Evolutionary conservation across 92 coral and sea anemone genomes (phyloP).

Genomic region (Phenganax subtilis): DNA sequence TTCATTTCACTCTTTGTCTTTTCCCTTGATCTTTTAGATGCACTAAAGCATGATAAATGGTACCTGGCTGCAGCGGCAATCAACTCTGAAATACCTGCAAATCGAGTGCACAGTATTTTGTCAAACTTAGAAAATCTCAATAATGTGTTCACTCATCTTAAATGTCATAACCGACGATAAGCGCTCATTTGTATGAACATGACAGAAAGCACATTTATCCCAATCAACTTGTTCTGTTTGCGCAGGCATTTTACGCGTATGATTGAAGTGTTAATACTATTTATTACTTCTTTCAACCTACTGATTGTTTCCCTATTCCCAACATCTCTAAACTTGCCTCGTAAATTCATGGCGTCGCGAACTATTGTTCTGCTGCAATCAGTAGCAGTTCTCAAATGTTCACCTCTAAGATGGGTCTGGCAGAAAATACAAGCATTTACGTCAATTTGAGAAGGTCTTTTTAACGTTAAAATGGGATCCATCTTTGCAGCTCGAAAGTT

Average conservation of each 20-base stretch:
- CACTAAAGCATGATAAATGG: conserved; percentile 43
- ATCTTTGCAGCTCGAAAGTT: conserved; percentile 13
- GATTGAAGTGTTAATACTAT: too few species aligned
- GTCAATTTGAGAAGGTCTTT: not conserved
- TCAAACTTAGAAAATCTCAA: conserved; percentile 44
- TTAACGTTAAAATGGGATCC: conserved; percentile 2
- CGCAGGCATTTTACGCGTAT: not conserved
- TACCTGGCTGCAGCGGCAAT: conserved; percentile 50
- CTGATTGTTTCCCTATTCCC: not conserved
- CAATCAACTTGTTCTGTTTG: not conserved
- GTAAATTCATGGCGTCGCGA: not conserved
- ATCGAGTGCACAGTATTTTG: conserved; percentile 37
- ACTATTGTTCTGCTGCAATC: not conserved
- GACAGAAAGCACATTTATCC: too few species aligned
- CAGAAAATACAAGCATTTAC: not conserved
- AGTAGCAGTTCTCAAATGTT: not conserved
- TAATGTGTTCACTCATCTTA: not conserved
- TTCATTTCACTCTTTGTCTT: conserved; percentile 21
- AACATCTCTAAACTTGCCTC: conserved; percentile 1
- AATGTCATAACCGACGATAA: not conserved
- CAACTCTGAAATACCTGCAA: conserved; percentile 53
- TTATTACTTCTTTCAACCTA: too few species aligned
- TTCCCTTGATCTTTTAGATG: conserved; percentile 38
- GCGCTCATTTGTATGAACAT: not conserved
- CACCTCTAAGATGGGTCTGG: not conserved